Percentiles rank a stretch among this genome's conserved stretches.
These are phyloP conservation scores for Protonemura montana DNA, from an alignment of 2,888 invertebrate genomes.

Conservation along the genomic window DNA sequence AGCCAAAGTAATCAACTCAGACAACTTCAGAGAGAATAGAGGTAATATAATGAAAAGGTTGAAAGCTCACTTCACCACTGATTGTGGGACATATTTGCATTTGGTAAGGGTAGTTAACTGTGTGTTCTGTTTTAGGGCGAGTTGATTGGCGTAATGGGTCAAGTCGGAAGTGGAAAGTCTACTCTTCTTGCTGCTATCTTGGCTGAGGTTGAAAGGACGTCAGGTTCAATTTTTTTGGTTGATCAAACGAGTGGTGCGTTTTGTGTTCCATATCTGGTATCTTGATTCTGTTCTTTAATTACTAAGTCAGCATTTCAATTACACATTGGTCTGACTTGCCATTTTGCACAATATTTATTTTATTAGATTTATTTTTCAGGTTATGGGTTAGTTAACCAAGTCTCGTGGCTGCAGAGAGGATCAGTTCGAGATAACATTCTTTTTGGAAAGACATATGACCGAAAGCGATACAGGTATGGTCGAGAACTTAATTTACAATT, in stretches of 20 bases:
- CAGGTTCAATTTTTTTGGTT: slow-evolving; percentile 74
- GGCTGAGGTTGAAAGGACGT: slow-evolving; percentile 78
- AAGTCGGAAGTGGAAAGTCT: slow-evolving; percentile 91
- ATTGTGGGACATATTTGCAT: too few species aligned
- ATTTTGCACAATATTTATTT: neutral
- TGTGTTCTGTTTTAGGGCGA: slow-evolving; percentile 66
- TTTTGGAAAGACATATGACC: slow-evolving; percentile 86
- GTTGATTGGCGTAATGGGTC: slow-evolving; percentile 86
- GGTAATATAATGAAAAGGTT: too few species aligned
- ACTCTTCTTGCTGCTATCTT: slow-evolving; percentile 84
- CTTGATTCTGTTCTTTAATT: neutral
- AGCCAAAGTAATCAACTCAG: too few species aligned
- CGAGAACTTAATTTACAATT: neutral
- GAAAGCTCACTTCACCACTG: too few species aligned
- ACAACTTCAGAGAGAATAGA: too few species aligned
- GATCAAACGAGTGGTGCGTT: slow-evolving; percentile 59
- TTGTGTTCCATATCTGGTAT: neutral
- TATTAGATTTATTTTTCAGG: slow-evolving; percentile 60
- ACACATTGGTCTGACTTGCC: neutral
- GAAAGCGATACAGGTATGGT: slow-evolving; percentile 71
- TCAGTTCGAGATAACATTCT: slow-evolving; percentile 92
- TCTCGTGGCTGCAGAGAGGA: slow-evolving; percentile 91
- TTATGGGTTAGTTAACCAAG: slow-evolving; percentile 87
- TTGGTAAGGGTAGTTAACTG: neutral
- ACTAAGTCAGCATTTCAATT: slow-evolving; percentile 20